Base-by-base conservation (phyloP, 2,888 invertebrate genomes). In the Ornithoptera alexandrae region DNA sequence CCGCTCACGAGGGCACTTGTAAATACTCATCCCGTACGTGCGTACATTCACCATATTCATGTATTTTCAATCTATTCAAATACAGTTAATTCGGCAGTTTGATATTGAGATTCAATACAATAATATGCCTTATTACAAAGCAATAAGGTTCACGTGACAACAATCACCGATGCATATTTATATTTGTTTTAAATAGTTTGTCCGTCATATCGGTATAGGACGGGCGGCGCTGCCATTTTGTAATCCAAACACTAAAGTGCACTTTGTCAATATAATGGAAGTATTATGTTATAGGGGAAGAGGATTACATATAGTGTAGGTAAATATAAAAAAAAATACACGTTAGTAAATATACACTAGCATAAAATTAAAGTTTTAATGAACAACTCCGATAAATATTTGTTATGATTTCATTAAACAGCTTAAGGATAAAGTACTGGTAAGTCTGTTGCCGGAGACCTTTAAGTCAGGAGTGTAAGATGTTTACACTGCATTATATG, bases 1-100 rank as follows among this genome's bases (percentile, higher is more conserved):
- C 88, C 88, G 79, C 82, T 79, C 77, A 77, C 82, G 82, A 84
- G 88, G 88, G 63, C 86, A 86, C 89, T 89, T 88, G 89, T 89
- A 89, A 89, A 90, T 90, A 88, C 84, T 74, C 79, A 75, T 63
- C 63, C 80, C 79, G 79, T 76, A 76, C 76, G 77, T 76, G 77
- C 50, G 15, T 79, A 74, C 71, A 75, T 78, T 81, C 77, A 77
- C 78, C 79, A 81, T 78, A 73, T 72, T 75, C 77, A 80, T 76
- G 76, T 74, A 78, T 79, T 80, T 78, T 81, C 79, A 72, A 83
- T 84, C 81, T 84, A 86, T 88, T 87, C 87, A 86, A 87, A 88
- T 86, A 84, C 75, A 69, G 66, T 42, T 59, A 68, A 60, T 58
- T 39, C 24, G 59, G 50, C 30, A 64, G n/a, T 20, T 5, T 22